Evolutionary conservation across 2,888 invertebrate genomes (phyloP), one percentile per base, ranked within the genome.

Genomic region (Platypus cylindrus): DNA sequence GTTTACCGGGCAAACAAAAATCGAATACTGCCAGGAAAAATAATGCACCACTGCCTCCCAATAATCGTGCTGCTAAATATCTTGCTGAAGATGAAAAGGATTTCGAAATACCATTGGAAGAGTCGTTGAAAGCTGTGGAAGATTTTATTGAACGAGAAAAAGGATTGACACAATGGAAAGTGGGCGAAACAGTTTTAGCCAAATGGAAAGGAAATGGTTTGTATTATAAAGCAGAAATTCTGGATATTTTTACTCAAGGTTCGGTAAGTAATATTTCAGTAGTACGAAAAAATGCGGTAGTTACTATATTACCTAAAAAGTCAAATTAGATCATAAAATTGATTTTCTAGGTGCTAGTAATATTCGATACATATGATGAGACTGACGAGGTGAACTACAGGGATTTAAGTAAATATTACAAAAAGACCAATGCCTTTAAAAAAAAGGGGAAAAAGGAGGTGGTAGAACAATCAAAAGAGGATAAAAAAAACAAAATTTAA

Each of bases 71-170:
- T 16, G 13, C 4, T 27, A 11, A 18, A 8, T n/a, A 29, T 17
- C 14, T 13, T 11, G 15, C 14, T 18, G 30, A 36, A 29, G 38
- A 39, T 30, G 37, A 37, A 25, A 39, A 39, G 30, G 40, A 40
- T 30, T 40, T 40, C 30, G 40, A 40, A 20, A 40, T 40, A 26
- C 40, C 40, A 17, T 30, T 40, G 12, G 40, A 40, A 24, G 40
- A 40, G 23, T 40, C 40, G 13, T 27, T 40, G 11, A 28, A 30
- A 22, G 40, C 40, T 12, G 40, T 40, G 12, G 36, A 36, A 24
- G 36, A 40, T 12, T 40, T 40, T 18, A 40, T 36, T 17, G 34
- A 25, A 16, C 37, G 34, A 28, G 37, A 40, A 24, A 30, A 40
- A 16, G 40, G 29, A 34, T 35, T 40, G 20, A 26, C 34, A 5